A percentile compares a stretch with the other conserved stretches of the same genome.
phyloP scores from a whole-genome alignment of 1,140 invertebrate genomes.

The Lepidostoma basale region DNA sequence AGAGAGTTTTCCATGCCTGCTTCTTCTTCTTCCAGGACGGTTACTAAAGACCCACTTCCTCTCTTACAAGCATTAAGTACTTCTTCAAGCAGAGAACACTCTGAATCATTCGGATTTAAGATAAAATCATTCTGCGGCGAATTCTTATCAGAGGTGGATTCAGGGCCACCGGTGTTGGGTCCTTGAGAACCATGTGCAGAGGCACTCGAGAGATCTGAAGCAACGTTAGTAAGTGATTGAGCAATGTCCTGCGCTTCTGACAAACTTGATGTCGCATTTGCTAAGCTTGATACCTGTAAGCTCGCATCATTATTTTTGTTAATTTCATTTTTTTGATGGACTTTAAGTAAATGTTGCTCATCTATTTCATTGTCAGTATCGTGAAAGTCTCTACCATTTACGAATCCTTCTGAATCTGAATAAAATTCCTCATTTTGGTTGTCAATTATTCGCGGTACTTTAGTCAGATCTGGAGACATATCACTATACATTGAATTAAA shows the following conservation, averaged over 20 bases:
- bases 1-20: slow-evolving; percentile 47
- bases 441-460: slow-evolving; percentile 35
- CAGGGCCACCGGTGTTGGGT: slow-evolving; percentile 34
- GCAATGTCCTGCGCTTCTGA: too few relatives aligned
- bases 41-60: slow-evolving; percentile 56
- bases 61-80: slow-evolving; percentile 55
- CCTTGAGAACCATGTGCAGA: not conserved
- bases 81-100: slow-evolving; percentile 56
- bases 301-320: slow-evolving; percentile 55
- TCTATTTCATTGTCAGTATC: slow-evolving; percentile 57
- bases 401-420: slow-evolving; percentile 53
- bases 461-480: slow-evolving; percentile 38
- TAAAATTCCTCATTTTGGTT: slow-evolving; percentile 51
- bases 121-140: slow-evolving; percentile 37
- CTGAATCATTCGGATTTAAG: slow-evolving; percentile 47
- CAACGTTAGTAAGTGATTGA: not conserved
- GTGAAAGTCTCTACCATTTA: slow-evolving; percentile 46
- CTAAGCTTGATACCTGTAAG: too few relatives aligned
- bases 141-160: slow-evolving; percentile 28
- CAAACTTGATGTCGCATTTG: too few relatives aligned
- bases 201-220: not conserved
- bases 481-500: slow-evolving; percentile 39
- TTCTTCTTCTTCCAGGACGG: slow-evolving; percentile 72
- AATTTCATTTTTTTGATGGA: slow-evolving; percentile 60
- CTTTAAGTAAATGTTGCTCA: slow-evolving; percentile 55